These are phyloP conservation scores for Euproctis similis DNA, from an alignment of 2,888 invertebrate genomes.

Conservation along the genomic window DNA sequence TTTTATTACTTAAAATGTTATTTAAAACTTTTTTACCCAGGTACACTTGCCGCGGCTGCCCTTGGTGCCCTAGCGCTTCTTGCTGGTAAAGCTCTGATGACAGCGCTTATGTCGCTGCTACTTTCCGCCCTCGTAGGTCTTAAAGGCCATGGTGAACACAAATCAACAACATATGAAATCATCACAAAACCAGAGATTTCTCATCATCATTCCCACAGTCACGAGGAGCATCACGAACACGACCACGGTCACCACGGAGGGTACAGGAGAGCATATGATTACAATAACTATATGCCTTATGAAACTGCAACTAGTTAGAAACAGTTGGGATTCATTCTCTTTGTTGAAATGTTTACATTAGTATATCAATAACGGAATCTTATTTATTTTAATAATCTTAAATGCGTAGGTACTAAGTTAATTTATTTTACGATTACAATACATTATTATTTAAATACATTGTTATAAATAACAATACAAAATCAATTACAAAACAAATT, in stretches of 20 bases:
- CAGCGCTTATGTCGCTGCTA: slow-evolving; percentile 85
- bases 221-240: slow-evolving; percentile 78
- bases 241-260: slow-evolving; percentile 73
- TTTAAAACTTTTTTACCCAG: slow-evolving; percentile 48
- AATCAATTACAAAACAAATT: too few relatives aligned
- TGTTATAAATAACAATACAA: too few relatives aligned
- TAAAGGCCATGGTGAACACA: slow-evolving; percentile 82
- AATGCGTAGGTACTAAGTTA: too few relatives aligned
- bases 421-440: too few relatives aligned
- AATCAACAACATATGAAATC: slow-evolving; percentile 87
- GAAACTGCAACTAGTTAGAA: slow-evolving; percentile 40
- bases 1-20: too few relatives aligned
- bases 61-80: slow-evolving; percentile 83
- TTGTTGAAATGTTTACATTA: too few relatives aligned
- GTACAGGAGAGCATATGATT: slow-evolving; percentile 75
- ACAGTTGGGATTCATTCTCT: too few relatives aligned
- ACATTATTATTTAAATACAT: too few relatives aligned
- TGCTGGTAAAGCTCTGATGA: slow-evolving; percentile 90
- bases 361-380: too few relatives aligned
- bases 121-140: slow-evolving; percentile 85
- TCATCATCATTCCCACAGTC: slow-evolving; percentile 81
- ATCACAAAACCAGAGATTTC: slow-evolving; percentile 87
- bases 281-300: slow-evolving; percentile 63
- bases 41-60: slow-evolving; percentile 82
- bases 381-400: too few relatives aligned